Percentiles rank a stretch among this genome's conserved stretches.
phyloP scores from a whole-genome alignment of 2,888 invertebrate genomes.

The Chaitophorus viminalis region DNA sequence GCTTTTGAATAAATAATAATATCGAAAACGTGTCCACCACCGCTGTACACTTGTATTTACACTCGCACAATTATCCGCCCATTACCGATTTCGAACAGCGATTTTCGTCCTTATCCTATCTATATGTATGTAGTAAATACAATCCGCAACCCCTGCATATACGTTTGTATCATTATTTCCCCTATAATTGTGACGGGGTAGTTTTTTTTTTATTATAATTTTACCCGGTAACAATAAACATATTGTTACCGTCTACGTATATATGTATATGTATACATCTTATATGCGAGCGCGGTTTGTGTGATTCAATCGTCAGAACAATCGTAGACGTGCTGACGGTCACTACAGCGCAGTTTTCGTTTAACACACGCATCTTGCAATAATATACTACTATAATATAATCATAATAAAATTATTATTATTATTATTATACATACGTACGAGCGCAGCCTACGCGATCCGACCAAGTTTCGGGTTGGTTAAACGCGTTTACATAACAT shows the following conservation, averaged over 20 bases:
- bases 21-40: background rate
- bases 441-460: background rate
- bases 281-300: background rate
- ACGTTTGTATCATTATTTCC: background rate
- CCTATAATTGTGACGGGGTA: background rate
- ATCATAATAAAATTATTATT: too few relatives aligned
- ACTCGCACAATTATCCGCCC: constrained; percentile 58
- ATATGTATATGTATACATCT: background rate
- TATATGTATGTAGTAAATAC: too few relatives aligned
- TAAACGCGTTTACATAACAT: background rate
- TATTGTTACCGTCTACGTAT: background rate
- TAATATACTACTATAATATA: too few relatives aligned
- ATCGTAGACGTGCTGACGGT: background rate
- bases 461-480: background rate
- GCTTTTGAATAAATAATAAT: constrained; percentile 61
- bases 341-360: background rate
- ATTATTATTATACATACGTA: too few relatives aligned
- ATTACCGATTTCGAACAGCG: constrained; percentile 60
- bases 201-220: background rate
- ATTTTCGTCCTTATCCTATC: constrained; percentile 25
- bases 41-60: constrained; percentile 10
- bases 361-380: too few relatives aligned
- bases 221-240: background rate
- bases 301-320: background rate
- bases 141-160: background rate